Evolutionary conservation across 30 jellyfish, hydroid and myxozoan species (phyloP), one percentile per base, ranked within the genome.

Genomic region (Chironex yamaguchii): DNA sequence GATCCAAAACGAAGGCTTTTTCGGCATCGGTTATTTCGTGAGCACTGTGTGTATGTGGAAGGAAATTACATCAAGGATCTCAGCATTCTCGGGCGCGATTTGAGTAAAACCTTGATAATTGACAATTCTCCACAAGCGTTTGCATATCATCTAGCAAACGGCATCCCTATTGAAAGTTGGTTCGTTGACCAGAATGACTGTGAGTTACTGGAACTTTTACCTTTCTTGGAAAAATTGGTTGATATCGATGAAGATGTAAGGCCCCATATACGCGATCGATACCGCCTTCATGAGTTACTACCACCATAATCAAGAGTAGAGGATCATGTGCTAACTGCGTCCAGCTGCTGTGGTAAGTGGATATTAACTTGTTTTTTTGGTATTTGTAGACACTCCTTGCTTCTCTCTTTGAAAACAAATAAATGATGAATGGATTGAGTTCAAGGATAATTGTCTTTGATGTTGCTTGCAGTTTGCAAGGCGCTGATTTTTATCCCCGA

Each of bases 111-210:
- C 27, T 79, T 94, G 62, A 94, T 94, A 52, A 96, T 94, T 35
- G 99, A 94, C 34, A 94, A 94, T 67, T 94, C 99, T 34, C 99
- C 99, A 0, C 99, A 94, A 66, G 99, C 99, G 23, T 94, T 94
- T 89, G 99, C 99, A 32, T 94, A 94, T 70, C 99, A 94, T 24
- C 70, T 94, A 34, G 84, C 99, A 4, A 94, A 94, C 64, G 99
- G 99, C 48, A 88, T 94, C 3, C 99, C 99, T 29, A 94, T 94
- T 50, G 99, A 94, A 67, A 90, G 98, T 36, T 94, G 99, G 99
- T 94, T 94, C 79, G 90, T 82, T n/a, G 99, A 94, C 81, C 72
- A 88, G 71, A 91, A 94, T 42, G 99, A 94, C 79, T 89, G 97
- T 65, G 99, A 94, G 76, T 79, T 94, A 50, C 73, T 89, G 95